Base-by-base conservation (phyloP, 2,888 invertebrate species). In the Gymnosoma rotundatum region DNA sequence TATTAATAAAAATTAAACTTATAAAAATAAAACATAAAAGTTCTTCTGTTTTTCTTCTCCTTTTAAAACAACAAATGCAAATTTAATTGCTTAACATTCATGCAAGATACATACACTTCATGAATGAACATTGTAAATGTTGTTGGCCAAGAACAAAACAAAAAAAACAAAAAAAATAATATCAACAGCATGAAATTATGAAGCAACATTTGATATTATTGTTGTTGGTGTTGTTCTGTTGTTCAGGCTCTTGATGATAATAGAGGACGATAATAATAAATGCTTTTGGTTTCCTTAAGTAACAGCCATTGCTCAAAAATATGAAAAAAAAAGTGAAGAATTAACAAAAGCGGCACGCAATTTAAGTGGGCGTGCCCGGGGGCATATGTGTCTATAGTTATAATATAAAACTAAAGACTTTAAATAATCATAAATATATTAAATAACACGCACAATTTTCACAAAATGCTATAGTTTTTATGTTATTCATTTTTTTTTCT, bases 11-110 rank as follows among this genome's bases (percentile, higher is more conserved):
- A 50, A 67, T 81, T 50, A 58, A 73, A 63, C 50, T 52, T n/a
- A 66, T 42, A 42, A 42, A 76, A 50, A 67, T 81, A 50, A 58
- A 73, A 63, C 50, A 42, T 61, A 73, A 52, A 16, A 52, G 12
- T 38, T 61, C 32, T 54, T 36, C 32, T 32, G 45, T 50, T 25
- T 12, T 61, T 66, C 9, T 32, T 32, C 25, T 48, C n/a, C 10
- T 80, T 20, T 69, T 75, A 25, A 45, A 87, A 87, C 89, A 88
- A 91, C 92, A 91, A 91, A 91, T 91, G 91, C 91, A 91, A 91
- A 91, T 91, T 92, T 91, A 91, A 91, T 91, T 91, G 91, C 91
- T 81, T 73, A 81, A 74, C 81, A 78, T 81, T 58, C 32, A 74
- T 21, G 88, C 88, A 58, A 38, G 14, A 63, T 12, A 48, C n/a